phyloP scores from a whole-genome alignment of 2,888 invertebrate species.

The Aphodius sticticus region DNA sequence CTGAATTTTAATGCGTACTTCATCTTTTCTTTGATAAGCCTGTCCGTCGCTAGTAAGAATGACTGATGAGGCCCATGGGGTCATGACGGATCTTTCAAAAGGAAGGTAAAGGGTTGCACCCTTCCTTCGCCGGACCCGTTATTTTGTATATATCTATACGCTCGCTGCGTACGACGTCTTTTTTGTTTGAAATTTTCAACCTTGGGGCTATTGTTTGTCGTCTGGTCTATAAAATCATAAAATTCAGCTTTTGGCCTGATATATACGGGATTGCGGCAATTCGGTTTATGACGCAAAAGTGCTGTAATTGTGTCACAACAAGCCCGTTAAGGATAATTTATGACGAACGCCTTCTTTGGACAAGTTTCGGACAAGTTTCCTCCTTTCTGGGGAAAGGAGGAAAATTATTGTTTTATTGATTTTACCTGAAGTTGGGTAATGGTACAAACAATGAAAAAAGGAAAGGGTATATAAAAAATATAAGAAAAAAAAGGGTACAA shows the following conservation, averaged over 20 bases:
- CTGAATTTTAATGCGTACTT: background rate
- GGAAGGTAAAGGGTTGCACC: background rate
- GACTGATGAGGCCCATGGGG: constrained; percentile 4
- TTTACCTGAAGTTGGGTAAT: background rate
- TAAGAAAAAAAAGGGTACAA: background rate
- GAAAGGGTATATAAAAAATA: too few species aligned
- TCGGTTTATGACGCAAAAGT: background rate
- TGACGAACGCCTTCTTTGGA: background rate
- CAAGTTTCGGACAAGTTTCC: background rate
- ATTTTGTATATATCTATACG: background rate
- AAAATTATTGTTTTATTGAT: background rate
- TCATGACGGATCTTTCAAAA: background rate
- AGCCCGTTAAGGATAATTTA: background rate
- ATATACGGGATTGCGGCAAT: background rate
- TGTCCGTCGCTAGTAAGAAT: background rate
- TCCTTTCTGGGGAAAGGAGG: background rate
- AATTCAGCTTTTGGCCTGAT: background rate
- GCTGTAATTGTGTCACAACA: constrained; percentile 4
- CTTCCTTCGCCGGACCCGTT: background rate
- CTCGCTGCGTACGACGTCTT: background rate
- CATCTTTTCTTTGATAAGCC: background rate
- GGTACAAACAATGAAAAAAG: background rate
- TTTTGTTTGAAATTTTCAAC: background rate
- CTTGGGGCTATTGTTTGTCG: background rate
- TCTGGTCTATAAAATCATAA: background rate